Evolutionary conservation across 1,140 invertebrate genomes (phyloP), one percentile per base, ranked within the genome.

Genomic region (Anadara kagoshimensis): DNA sequence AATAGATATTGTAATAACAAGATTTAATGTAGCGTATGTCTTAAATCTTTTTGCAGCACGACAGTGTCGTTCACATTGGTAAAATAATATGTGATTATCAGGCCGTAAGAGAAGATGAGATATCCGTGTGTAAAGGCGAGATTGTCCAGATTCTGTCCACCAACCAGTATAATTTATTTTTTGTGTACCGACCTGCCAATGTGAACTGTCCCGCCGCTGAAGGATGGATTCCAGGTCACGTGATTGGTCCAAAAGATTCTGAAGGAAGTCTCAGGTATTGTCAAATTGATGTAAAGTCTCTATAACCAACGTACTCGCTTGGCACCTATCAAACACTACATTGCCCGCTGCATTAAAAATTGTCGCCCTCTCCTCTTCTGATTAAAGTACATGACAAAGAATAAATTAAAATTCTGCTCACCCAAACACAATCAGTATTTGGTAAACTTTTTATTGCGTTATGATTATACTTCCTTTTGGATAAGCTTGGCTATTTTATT

Each of bases 151-250:
- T 91, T 24, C 66, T 88, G 12, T 79, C 78, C 36, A 82, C 80
- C 62, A 85, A 77, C 76, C 89, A 83, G 71, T 87, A 79, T 76
- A 88, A 83, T 79, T 85, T 87, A 76, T 88, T 85, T 73, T 76
- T 90, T 8, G 87, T 89, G 20, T 85, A 89, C 64, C 78, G 87
- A 44, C 86, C 86, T 26, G 89, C 87, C 61, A 89, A 86, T 71
- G 71, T 83, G 3, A 81, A 75, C 66, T 88, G 78, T 83, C 90
- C 81, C 76, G 92, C 89, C n/a, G 89, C 89, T 16, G 90, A 91
- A 72, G 91, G 92, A 0, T 93, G 93, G 92, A 90, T 94, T 53
- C 93, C 93, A 1, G 89, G 91, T 29, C 91, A 92, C 81, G 90
- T 93, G 5, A 89, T 93, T 51, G 87, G 85, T 14, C 80, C 81